Conservation (phyloP, 1,140 invertebrate species). For the Apocrypta bakeri region DNA sequence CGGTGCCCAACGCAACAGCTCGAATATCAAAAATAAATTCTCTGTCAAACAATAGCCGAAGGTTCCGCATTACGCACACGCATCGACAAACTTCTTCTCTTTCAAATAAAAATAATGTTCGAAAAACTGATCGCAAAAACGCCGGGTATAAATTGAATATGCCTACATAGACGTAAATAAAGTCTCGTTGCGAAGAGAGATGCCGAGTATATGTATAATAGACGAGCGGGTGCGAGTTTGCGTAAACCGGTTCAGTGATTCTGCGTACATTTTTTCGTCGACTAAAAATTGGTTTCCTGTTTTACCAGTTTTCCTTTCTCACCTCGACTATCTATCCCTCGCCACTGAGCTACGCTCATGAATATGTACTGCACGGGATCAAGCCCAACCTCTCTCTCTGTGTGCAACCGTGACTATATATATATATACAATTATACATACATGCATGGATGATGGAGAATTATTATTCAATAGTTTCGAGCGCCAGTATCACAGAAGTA, state of each 20-base stretch:
- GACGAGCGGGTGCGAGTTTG: conserved; percentile 12
- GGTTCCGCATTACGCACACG: background rate
- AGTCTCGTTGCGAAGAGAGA: background rate
- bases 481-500: background rate
- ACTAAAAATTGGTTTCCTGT: conserved; percentile 42
- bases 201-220: background rate
- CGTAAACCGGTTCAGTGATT: conserved; percentile 9
- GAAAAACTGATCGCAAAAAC: too few species aligned
- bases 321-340: background rate
- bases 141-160: too few species aligned
- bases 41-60: background rate
- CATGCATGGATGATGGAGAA: background rate
- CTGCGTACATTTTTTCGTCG: background rate
- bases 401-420: too few species aligned
- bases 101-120: background rate
- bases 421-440: too few species aligned
- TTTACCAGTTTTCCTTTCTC: conserved; percentile 36
- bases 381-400: background rate
- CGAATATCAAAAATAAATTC: background rate
- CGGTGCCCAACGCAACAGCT: too few species aligned
- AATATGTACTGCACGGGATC: background rate
- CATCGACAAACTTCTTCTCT: background rate
- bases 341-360: background rate
- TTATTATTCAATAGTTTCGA: conserved; percentile 43
- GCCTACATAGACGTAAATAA: background rate